These are phyloP conservation scores for Acanthisitta chloris DNA, from an alignment of 2,113 vertebrate genomes.

Conservation along the genomic window DNA sequence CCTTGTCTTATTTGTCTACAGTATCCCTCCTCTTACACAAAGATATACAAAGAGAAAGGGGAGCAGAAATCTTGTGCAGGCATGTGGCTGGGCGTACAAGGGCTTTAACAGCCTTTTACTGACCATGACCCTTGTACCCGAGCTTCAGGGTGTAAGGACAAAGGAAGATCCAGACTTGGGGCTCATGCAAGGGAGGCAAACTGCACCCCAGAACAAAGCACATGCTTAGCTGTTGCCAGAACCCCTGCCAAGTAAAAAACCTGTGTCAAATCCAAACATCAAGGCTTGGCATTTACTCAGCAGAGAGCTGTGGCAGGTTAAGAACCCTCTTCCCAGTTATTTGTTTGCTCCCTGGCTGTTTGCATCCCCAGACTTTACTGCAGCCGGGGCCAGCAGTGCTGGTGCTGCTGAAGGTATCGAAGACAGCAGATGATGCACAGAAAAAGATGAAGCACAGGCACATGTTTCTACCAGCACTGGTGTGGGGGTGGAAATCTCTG, in stretches of 20 bases:
- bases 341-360: neutral
- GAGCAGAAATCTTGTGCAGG: neutral
- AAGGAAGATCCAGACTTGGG: neutral
- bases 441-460: neutral
- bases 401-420: accelerated
- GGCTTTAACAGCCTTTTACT: neutral
- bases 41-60: neutral
- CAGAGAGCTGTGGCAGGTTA: neutral
- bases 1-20: neutral
- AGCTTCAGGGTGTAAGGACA: neutral
- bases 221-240: neutral
- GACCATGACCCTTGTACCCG: neutral
- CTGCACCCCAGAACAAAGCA: neutral
- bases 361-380: accelerated
- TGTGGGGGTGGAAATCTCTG: conserved; percentile 48
- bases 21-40: neutral
- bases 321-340: neutral
- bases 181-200: neutral
- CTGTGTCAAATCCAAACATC: neutral
- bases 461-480: neutral
- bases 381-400: accelerated
- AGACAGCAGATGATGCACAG: neutral
- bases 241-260: neutral
- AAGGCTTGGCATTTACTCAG: neutral
- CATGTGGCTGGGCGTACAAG: neutral